These are phyloP conservation scores for Pluvianellus socialis DNA, from an alignment of 2,113 vertebrate genomes.

Conservation along the genomic window DNA sequence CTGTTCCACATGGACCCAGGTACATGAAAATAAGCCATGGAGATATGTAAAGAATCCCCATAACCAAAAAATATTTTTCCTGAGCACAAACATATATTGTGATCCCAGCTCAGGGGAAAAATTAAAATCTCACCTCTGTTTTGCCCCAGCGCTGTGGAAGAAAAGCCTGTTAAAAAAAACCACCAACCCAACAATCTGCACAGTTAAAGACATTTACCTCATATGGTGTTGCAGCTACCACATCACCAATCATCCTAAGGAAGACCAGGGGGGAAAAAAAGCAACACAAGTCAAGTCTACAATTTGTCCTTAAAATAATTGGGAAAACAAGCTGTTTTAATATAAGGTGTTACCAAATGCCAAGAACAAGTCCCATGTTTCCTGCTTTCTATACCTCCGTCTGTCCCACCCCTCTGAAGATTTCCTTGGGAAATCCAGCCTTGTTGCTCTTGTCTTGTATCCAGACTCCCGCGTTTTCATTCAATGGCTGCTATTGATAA, in stretches of 20 bases:
- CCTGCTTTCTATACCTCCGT: background rate
- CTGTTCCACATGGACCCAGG: background rate
- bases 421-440: background rate
- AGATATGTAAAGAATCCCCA: background rate
- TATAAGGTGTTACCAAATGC: background rate
- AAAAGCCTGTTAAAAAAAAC: background rate
- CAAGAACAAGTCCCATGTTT: background rate
- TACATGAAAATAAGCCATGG: background rate
- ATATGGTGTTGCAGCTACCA: constrained; percentile 74
- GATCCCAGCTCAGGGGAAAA: background rate
- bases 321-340: background rate
- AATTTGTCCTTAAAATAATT: background rate
- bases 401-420: background rate
- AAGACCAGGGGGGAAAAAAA: background rate
- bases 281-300: background rate
- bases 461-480: background rate
- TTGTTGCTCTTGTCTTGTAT: background rate
- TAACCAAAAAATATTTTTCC: background rate
- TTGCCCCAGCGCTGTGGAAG: background rate
- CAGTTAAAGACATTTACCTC: constrained; percentile 67
- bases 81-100: background rate
- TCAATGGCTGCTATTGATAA: background rate
- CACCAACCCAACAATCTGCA: too few relatives aligned
- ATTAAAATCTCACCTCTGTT: background rate
- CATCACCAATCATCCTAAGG: constrained; percentile 78